These are phyloP conservation scores for Drosophila siamana DNA, from an alignment of 2,888 invertebrate species.

Conservation along the genomic window DNA sequence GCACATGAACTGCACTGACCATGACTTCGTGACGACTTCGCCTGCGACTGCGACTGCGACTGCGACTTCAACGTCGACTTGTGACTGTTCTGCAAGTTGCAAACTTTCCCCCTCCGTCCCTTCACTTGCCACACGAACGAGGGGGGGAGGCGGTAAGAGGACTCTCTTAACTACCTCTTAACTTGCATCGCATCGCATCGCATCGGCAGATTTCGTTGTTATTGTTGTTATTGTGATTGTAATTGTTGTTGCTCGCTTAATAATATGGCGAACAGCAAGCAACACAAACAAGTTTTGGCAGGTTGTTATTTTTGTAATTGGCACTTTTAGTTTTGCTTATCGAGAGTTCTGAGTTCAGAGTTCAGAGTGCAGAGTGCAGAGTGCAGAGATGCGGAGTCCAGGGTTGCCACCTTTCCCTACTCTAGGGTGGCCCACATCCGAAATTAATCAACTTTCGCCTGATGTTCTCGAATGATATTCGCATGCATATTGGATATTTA, in stretches of 20 bases:
- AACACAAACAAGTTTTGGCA: constrained; percentile 31
- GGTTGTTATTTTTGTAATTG: constrained; percentile 72
- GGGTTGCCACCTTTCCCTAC: constrained; percentile 2
- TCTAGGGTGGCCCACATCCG: neutral
- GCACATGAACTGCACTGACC: constrained; percentile 53
- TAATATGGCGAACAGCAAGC: constrained; percentile 10
- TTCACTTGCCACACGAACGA: neutral
- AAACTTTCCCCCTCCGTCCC: neutral
- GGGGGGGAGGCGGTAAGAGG: neutral
- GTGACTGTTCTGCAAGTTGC: constrained; percentile 17
- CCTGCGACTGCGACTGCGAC: constrained; percentile 47
- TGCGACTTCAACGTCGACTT: constrained; percentile 52
- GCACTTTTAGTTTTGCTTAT: constrained; percentile 58
- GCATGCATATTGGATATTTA: constrained; percentile 45
- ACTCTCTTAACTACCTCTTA: constrained; percentile 19
- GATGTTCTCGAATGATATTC: constrained; percentile 25
- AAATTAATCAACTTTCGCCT: constrained; percentile 33
- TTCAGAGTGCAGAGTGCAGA: neutral
- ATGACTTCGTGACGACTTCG: constrained; percentile 62
- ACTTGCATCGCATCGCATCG: constrained; percentile 6
- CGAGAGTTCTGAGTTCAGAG: constrained; percentile 28
- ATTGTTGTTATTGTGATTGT: neutral
- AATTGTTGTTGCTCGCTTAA: constrained; percentile 10
- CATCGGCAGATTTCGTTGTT: constrained; percentile 9
- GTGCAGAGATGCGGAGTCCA: too few species aligned